Evolutionary conservation across 2,888 invertebrate genomes (phyloP), one percentile per base, ranked within the genome.

Genomic region (Eledone cirrhosa): DNA sequence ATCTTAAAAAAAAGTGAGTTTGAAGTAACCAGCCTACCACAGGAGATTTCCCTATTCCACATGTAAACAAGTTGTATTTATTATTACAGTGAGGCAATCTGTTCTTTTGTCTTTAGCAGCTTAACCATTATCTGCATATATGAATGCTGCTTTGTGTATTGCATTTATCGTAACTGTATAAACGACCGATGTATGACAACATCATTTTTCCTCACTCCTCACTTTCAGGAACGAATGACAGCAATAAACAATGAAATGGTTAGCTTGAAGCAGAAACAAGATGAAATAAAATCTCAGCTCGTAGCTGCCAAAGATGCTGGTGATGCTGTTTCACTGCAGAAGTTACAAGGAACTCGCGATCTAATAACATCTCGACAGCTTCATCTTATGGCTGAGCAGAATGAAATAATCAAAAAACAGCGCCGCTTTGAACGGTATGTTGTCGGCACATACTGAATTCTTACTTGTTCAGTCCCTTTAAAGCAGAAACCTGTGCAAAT

Each of bases 211-310:
- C 47, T 74, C 53, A 29, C 27, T 69, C 78, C 48, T 53, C 24
- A 48, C 77, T 83, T 82, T 67, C 82, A 88, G 92, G 92, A 92
- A 82, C 88, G 92, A 80, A 86, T 92, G 81, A 89, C 91, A 78
- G 89, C 89, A 79, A 91, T 92, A 78, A 90, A 89, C 29, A 91
- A 91, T 72, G 92, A 92, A 83, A 82, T 92, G 80, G 89, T 90
- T 31, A 83, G 86, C 29, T 86, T 92, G 77, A 88, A 87, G 47
- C 88, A 90, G 75, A 87, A 90, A 79, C 90, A 91, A 77, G 92
- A 92, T 78, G 91, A 91, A 78, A 84, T 92, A 77, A 88, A 90
- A 80, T 84, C 86, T n/a, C 89, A 90, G 79, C 85, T 91, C 48
- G 87, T 89, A 67, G 86, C 88, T 78, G 89, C 89, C 22, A 86